phyloP scores from a whole-genome alignment of 2,888 invertebrate genomes.

The Lepetodrilus schrolli region DNA sequence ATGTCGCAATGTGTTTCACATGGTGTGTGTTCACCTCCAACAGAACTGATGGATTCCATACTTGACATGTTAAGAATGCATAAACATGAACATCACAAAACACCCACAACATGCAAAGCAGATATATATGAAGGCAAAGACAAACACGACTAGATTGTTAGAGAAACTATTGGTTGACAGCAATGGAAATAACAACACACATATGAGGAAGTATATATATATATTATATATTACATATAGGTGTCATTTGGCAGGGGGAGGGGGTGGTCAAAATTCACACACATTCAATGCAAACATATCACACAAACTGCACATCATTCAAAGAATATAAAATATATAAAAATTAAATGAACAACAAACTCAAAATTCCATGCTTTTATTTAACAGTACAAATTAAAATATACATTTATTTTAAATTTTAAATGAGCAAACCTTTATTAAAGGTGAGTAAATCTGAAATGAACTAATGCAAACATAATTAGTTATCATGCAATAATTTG shows the following conservation, averaged over 20 bases:
- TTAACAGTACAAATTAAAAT: too few relatives aligned
- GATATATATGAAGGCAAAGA: neutral
- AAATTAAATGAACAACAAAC: neutral
- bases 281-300: neutral
- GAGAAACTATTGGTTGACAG: neutral
- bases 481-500: slow-evolving; percentile 6
- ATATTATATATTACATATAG: neutral
- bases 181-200: neutral
- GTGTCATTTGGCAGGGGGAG: neutral
- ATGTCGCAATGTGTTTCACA: too few relatives aligned
- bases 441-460: slow-evolving; percentile 3
- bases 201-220: too few relatives aligned
- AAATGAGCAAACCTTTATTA: neutral
- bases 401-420: neutral
- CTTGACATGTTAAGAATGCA: slow-evolving; percentile 14
- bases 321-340: neutral
- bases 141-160: neutral
- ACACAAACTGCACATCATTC: neutral
- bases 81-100: slow-evolving; percentile 20
- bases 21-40: too few relatives aligned
- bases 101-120: slow-evolving; percentile 11
- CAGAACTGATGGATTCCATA: too few relatives aligned
- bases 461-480: neutral
- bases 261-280: neutral
- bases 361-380: slow-evolving; percentile 2